Base-by-base conservation (phyloP, 2,888 invertebrate species). In the Drosophila pseudotakahashii region DNA sequence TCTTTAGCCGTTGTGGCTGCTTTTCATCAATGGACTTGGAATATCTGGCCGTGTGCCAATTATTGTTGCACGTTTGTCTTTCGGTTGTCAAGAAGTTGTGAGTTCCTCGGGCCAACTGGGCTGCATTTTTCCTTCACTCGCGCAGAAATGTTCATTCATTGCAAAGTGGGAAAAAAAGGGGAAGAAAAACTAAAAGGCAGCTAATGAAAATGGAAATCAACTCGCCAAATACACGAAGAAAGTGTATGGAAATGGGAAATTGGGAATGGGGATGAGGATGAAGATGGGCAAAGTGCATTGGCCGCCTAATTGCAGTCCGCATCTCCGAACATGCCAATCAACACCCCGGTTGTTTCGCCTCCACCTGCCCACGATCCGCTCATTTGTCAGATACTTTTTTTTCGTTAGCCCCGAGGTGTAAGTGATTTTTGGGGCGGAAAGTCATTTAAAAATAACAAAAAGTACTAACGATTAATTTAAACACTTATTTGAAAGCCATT, bases 1-100 rank as follows among this genome's bases (percentile, higher is more conserved):
- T 59, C 37, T 69, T 30, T 23, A 34, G 14, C 73, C 64, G 55
- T 26, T 67, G 66, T 54, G 45, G 30, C 61, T 72, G 82, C 71
- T 84, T 84, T 84, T 84, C 84, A 84, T 84, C 84, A 84, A 84
- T 84, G 84, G 78, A 77, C 67, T 73, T 69, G 85, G 61, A 54
- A 62, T 77, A 61, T 71, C 73, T 83, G 83, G 83, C 80, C 52
- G 48, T 41, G 44, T 69, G 83, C 83, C 83, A 84, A 84, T 84
- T 84, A 82, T 87, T 87, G 78, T 87, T 81, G 79, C 78, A 54
- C 74, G 85, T 76, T 79, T 84, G 78, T 82, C 80, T 70, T 72
- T 57, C 64, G 76, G 69, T 82, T 85, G 80, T 85, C 86, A 81
- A 71, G 78, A 68, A 76, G 81, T 67, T 64, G 58, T 68, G 60